These are phyloP conservation scores for Leucoptera coffeella DNA, from an alignment of 2,888 invertebrate genomes.

Conservation along the genomic window DNA sequence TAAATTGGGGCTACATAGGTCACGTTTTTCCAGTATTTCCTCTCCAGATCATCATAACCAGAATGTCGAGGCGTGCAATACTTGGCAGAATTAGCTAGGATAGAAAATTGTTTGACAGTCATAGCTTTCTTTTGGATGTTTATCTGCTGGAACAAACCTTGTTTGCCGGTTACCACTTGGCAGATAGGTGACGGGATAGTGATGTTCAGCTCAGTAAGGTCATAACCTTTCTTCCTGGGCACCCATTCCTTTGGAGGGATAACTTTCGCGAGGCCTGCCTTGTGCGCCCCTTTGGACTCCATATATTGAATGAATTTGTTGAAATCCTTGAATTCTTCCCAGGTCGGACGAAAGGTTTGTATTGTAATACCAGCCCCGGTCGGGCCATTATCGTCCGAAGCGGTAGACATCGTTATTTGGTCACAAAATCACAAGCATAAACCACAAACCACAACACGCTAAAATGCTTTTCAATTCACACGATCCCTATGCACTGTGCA, in stretches of 20 bases:
- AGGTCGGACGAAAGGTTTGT: slow-evolving; percentile 82
- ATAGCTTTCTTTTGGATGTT: slow-evolving; percentile 94
- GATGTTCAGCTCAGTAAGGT: slow-evolving; percentile 72
- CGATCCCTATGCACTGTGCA: slow-evolving; percentile 15
- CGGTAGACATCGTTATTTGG: slow-evolving; percentile 19
- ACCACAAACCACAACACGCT: background rate
- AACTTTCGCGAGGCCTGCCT: slow-evolving; percentile 92
- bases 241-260: slow-evolving; percentile 97
- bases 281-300: slow-evolving; percentile 89
- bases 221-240: slow-evolving; percentile 79
- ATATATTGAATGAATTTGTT: slow-evolving; percentile 84
- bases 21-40: slow-evolving; percentile 98
- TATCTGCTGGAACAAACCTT: slow-evolving; percentile 92
- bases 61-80: slow-evolving; percentile 72
- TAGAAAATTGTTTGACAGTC: slow-evolving; percentile 83
- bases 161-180: slow-evolving; percentile 90
- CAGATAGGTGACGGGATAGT: slow-evolving; percentile 93
- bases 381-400: slow-evolving; percentile 15
- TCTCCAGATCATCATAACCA: slow-evolving; percentile 82
- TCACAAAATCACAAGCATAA: background rate
- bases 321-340: slow-evolving; percentile 96
- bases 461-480: too few species aligned
- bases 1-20: slow-evolving; percentile 95
- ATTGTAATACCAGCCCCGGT: slow-evolving; percentile 24
- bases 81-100: slow-evolving; percentile 75